These are phyloP conservation scores for Ceriagrion tenellum DNA, from an alignment of 2,888 invertebrate species.

Conservation along the genomic window DNA sequence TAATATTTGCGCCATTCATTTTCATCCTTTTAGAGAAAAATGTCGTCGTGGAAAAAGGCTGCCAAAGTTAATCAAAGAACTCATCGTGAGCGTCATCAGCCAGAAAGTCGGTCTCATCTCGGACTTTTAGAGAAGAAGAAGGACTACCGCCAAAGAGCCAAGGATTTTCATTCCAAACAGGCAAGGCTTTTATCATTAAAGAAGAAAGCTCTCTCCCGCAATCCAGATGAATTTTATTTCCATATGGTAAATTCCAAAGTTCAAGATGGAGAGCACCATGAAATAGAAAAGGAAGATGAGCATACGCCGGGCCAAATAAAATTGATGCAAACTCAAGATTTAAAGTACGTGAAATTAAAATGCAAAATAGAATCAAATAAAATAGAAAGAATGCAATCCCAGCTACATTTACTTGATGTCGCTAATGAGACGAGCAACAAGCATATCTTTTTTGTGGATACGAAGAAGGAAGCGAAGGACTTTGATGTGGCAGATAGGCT, in stretches of 20 bases:
- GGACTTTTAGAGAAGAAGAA: constrained; percentile 94
- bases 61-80: constrained; percentile 91
- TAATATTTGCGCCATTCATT: neutral
- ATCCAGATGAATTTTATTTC: constrained; percentile 99
- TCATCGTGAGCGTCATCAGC: constrained; percentile 92
- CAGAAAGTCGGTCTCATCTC: constrained; percentile 86
- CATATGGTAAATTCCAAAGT: constrained; percentile 96
- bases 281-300: constrained; percentile 82
- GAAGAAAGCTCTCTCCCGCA: constrained; percentile 92
- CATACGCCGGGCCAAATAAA: constrained; percentile 91
- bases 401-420: constrained; percentile 90
- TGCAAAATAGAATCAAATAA: constrained; percentile 90
- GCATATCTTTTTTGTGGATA: constrained; percentile 90
- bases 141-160: constrained; percentile 89
- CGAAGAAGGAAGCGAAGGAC: constrained; percentile 80
- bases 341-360: constrained; percentile 93
- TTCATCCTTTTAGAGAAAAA: constrained; percentile 75
- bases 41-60: constrained; percentile 96
- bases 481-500: constrained; percentile 86
- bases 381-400: constrained; percentile 86
- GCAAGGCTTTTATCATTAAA: constrained; percentile 89
- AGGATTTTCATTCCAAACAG: constrained; percentile 90
- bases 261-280: constrained; percentile 80
- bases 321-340: constrained; percentile 94
- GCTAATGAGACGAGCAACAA: constrained; percentile 85